Base-by-base conservation (phyloP, 1,140 invertebrate genomes). In the Caenorhabditis latens region DNA sequence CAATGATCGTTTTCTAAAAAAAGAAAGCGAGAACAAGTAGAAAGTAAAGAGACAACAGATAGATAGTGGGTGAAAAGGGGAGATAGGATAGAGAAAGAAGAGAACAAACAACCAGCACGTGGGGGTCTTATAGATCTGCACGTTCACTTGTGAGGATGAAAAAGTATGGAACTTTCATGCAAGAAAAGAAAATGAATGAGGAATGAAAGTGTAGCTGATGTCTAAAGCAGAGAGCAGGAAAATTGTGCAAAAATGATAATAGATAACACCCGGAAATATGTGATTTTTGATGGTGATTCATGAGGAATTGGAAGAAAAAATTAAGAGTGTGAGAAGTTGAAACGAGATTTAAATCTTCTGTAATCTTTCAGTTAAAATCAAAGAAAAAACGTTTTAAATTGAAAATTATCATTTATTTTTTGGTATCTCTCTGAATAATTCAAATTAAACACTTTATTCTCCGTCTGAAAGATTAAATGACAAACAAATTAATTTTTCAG, bases 51-150 rank as follows among this genome's bases (percentile, higher is more conserved):
- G 61, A 11, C 61, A 9, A 58, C 19, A 19, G 14, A n/a, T 7
- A 58, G 19, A 58, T 14, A 58, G 55, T 58, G 19, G 1, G 19
- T 58, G 24, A 40, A 24, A 63, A 43, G 14, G 19, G 14, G 19
- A 71, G 65, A 71, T 40, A 46, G 11, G 5, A 0, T 8, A 43
- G 42, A 46, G 42, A 43, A n/a, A 71, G 4, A 43, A 71, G 65
- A 71, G 40, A 46, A 71, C 65, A 71, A 71, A 46, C 65, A 71
- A n/a, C 40, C 42, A 46, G 21, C 65, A 71, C 65, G 65, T 71
- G 65, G 13, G 24, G 57, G 19, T 8, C 4, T 21, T 8, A 13
- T 32, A 32, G 61, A 63, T 63, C 24, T 8, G 5, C 24, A 24
- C 61, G 61, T 63, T 63, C 24, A 32, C 14, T 32, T 13, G n/a